Evolutionary conservation across 2,113 vertebrate species (phyloP).

Genomic region (Apodemus sylvaticus): DNA sequence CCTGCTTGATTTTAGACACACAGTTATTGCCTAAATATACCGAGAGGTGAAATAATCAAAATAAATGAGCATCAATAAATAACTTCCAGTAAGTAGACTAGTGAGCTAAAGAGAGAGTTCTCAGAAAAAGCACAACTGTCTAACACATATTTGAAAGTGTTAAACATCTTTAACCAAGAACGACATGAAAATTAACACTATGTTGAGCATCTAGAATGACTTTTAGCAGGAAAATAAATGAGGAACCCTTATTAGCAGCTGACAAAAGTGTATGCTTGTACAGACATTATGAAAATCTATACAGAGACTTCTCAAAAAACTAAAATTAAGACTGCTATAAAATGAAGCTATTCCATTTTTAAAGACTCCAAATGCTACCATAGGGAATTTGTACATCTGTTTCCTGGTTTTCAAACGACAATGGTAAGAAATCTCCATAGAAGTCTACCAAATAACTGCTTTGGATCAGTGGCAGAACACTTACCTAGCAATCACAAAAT

Average conservation of each 20-base stretch:
- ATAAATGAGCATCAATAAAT: neutral
- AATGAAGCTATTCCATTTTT: neutral
- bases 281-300: too few species aligned
- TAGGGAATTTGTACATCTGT: too few species aligned
- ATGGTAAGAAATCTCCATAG: neutral
- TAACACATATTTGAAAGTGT: neutral
- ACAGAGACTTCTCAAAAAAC: neutral
- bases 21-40: neutral
- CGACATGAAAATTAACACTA: neutral
- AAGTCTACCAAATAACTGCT: neutral
- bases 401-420: neutral
- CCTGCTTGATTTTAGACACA: neutral
- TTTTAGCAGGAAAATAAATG: neutral
- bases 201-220: neutral
- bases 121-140: neutral
- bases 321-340: neutral
- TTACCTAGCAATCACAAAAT: neutral
- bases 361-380: too few species aligned
- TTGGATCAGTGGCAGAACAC: neutral
- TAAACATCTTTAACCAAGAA: neutral
- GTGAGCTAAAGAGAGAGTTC: neutral
- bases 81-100: neutral
- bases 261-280: neutral
- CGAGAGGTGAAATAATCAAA: neutral
- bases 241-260: neutral